These are phyloP conservation scores for Lumbricus terrestris DNA, from an alignment of 2,888 invertebrate species.

Conservation along the genomic window DNA sequence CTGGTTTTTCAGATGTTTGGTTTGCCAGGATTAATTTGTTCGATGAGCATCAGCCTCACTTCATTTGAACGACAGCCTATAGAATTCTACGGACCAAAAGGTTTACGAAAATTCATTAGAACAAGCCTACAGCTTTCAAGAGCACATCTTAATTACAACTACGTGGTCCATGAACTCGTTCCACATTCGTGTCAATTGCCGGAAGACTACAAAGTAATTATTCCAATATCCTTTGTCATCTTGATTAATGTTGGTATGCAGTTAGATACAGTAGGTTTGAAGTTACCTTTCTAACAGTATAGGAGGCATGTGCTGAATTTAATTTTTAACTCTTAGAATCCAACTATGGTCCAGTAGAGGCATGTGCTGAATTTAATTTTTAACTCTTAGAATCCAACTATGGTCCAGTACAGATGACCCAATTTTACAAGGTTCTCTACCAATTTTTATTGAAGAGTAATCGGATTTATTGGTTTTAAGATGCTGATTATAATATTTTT, in stretches of 20 bases:
- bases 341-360: too few relatives aligned
- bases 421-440: too few relatives aligned
- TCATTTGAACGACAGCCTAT: constrained; percentile 42
- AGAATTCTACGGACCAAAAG: constrained; percentile 60
- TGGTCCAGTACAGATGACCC: too few relatives aligned
- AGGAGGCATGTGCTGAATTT: background rate
- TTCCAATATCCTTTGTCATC: background rate
- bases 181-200: constrained; percentile 46
- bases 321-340: background rate
- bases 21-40: constrained; percentile 60
- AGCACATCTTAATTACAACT: constrained; percentile 52
- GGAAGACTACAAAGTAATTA: constrained; percentile 42
- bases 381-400: too few relatives aligned
- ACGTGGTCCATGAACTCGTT: constrained; percentile 57
- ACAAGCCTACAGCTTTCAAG: constrained; percentile 53
- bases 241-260: background rate
- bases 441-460: background rate
- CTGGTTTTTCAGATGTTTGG: constrained; percentile 59
- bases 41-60: constrained; percentile 51
- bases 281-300: background rate
- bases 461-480: background rate
- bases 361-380: background rate
- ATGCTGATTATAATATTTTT: background rate
- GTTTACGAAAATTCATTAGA: constrained; percentile 55
- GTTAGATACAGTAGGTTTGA: background rate